Conservation (phyloP, 2,888 invertebrate species). For the Opisthograptis luteolata region DNA sequence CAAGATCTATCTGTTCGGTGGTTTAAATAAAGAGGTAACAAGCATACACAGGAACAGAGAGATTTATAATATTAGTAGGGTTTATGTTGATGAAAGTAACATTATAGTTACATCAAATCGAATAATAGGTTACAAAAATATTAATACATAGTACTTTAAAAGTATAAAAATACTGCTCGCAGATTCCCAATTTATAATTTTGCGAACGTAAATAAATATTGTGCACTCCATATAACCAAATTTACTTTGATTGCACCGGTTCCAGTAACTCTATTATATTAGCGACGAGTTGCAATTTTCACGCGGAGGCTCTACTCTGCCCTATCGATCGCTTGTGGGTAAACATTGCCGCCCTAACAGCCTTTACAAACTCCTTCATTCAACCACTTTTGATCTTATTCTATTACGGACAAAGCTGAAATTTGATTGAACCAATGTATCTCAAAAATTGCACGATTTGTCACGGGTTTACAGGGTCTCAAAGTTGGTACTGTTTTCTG, state of each 20-base stretch:
- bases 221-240: neutral
- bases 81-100: too few relatives aligned
- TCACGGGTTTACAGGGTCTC: slow-evolving; percentile 35
- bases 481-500: slow-evolving; percentile 32
- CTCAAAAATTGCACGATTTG: slow-evolving; percentile 33
- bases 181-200: too few relatives aligned
- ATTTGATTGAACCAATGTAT: slow-evolving; percentile 14
- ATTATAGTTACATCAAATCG: too few relatives aligned
- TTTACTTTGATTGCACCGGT: slow-evolving; percentile 26
- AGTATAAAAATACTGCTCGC: too few relatives aligned
- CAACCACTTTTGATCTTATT: slow-evolving; percentile 31
- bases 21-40: too few relatives aligned
- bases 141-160: too few relatives aligned
- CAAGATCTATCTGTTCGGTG: too few relatives aligned
- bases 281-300: slow-evolving; percentile 78
- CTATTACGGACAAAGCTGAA: slow-evolving; percentile 24
- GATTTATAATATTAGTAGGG: too few relatives aligned
- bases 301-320: slow-evolving; percentile 67
- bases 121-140: too few relatives aligned
- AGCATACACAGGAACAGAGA: too few relatives aligned
- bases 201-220: too few relatives aligned
- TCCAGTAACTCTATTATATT: slow-evolving; percentile 60
- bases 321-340: slow-evolving; percentile 79
- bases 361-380: slow-evolving; percentile 47
- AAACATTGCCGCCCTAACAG: slow-evolving; percentile 76